Conservation (phyloP, 2,888 invertebrate genomes). For the Zele albiditarsus region DNA sequence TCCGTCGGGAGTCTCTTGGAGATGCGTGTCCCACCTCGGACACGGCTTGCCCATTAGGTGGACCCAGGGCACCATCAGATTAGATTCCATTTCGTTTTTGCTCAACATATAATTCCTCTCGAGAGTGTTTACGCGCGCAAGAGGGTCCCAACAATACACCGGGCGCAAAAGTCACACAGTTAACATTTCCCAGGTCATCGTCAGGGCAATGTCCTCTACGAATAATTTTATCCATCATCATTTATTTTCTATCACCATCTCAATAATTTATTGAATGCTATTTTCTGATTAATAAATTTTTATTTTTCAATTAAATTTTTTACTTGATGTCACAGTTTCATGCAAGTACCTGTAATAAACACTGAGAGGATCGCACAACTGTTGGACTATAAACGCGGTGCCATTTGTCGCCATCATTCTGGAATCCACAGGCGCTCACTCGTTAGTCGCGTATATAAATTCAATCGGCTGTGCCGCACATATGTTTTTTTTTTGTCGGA, state of each 20-base stretch:
- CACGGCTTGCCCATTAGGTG: conserved; percentile 73
- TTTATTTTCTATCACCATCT: background rate
- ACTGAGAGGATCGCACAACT: conserved; percentile 11
- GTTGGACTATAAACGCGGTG: conserved; percentile 24
- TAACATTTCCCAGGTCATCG: background rate
- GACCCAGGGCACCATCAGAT: conserved; percentile 71
- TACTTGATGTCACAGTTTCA: background rate
- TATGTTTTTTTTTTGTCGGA: conserved; percentile 40
- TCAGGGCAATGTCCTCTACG: conserved; percentile 22
- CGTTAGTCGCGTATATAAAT: conserved; percentile 60
- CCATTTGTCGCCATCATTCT: conserved; percentile 59
- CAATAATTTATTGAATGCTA: conserved; percentile 27
- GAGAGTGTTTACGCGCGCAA: background rate
- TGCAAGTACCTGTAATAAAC: background rate
- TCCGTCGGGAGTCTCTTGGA: conserved; percentile 52
- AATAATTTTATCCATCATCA: background rate
- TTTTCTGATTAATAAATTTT: background rate
- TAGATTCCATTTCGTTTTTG: conserved; percentile 67
- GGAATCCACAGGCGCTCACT: conserved; percentile 54
- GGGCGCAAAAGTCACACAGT: background rate
- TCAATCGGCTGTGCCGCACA: conserved; percentile 58
- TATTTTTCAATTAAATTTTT: background rate
- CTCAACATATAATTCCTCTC: conserved; percentile 30
- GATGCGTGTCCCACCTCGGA: conserved; percentile 69
- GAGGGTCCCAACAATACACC: conserved; percentile 5